Conservation (phyloP, 2,113 vertebrate species). For the Cranoglanis bouderius region DNA sequence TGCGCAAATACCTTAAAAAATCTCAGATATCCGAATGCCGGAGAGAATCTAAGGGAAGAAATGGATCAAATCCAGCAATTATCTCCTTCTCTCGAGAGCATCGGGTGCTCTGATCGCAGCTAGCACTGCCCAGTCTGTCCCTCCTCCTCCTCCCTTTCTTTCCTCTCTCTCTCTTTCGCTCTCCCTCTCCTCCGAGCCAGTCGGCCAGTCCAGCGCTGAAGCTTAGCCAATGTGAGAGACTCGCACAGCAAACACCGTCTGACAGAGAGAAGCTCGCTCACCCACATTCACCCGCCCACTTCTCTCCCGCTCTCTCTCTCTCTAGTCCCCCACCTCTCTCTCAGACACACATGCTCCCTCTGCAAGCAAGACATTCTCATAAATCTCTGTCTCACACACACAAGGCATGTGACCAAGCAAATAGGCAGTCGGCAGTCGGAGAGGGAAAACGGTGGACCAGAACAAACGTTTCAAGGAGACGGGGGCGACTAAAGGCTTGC, state of each 20-base stretch:
- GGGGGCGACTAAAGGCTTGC: constrained; percentile 9
- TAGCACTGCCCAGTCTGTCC: constrained; percentile 71
- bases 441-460: constrained; percentile 37
- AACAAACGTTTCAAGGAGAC: constrained; percentile 33
- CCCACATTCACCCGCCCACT: constrained; percentile 78
- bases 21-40: constrained; percentile 50
- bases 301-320: constrained; percentile 62
- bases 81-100: constrained; percentile 54
- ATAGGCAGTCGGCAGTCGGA: constrained; percentile 43
- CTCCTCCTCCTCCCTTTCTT: constrained; percentile 38
- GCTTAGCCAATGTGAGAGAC: constrained; percentile 81
- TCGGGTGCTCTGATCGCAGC: constrained; percentile 70
- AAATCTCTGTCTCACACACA: constrained; percentile 59
- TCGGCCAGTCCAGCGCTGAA: constrained; percentile 73
- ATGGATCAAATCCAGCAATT: constrained; percentile 27
- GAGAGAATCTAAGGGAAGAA: constrained; percentile 17
- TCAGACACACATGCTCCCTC: constrained; percentile 67
- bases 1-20: constrained; percentile 64
- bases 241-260: constrained; percentile 67
- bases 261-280: constrained; percentile 62
- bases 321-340: constrained; percentile 54
- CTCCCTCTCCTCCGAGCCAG: constrained; percentile 69
- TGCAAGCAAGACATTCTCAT: constrained; percentile 71
- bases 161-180: constrained; percentile 41
- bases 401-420: constrained; percentile 70